Evolutionary conservation across 2,888 invertebrate species (phyloP).

Genomic region (Phortica okadai): DNA sequence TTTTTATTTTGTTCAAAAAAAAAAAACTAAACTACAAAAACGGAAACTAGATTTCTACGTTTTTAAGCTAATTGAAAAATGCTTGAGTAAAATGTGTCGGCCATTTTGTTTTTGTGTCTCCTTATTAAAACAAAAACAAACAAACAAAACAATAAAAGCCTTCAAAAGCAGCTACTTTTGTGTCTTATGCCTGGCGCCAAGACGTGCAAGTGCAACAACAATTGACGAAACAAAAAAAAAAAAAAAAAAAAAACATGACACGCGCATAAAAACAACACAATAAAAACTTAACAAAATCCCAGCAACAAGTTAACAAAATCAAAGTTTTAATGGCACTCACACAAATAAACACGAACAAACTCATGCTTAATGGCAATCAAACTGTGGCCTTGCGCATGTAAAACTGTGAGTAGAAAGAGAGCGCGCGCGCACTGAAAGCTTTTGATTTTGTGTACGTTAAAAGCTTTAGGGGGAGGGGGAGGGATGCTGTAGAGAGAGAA

Average conservation of each 20-base stretch:
- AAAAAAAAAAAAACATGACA: not conserved
- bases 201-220: conserved; percentile 1
- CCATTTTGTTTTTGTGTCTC: no score
- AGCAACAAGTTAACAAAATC: conserved; percentile 58
- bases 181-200: conserved; percentile 42
- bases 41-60: no score
- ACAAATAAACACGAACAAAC: not conserved
- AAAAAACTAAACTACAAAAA: no score
- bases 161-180: not conserved
- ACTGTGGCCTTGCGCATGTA: conserved; percentile 48
- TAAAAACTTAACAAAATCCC: conserved; percentile 5
- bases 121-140: no score
- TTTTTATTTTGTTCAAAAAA: no score
- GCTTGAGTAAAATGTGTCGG: no score
- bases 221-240: not conserved
- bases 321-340: conserved; percentile 39
- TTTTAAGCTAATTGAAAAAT: no score
- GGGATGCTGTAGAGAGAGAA: not conserved
- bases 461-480: not conserved
- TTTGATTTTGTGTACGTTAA: not conserved
- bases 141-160: not conserved
- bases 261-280: not conserved
- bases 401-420: not conserved
- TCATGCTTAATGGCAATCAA: conserved; percentile 24
- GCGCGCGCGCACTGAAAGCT: not conserved